Conservation (phyloP, 2,888 invertebrate species). For the Furcula furcula region DNA sequence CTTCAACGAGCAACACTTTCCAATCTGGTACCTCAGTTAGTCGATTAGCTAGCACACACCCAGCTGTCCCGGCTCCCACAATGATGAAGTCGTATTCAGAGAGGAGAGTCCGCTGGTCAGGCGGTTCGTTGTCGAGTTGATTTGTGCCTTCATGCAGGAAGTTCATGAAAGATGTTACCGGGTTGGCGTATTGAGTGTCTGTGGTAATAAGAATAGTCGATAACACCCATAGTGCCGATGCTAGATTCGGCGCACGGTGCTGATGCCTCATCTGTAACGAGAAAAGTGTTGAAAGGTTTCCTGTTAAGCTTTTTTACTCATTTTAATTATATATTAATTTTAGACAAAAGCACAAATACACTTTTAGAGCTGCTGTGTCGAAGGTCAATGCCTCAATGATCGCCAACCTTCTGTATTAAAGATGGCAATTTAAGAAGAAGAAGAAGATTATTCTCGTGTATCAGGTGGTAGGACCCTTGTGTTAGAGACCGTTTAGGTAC, state of each 20-base stretch:
- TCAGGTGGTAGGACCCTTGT: too few species aligned
- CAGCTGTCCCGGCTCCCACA: slow-evolving; percentile 91
- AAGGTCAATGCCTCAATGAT: too few species aligned
- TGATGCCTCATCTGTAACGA: slow-evolving; percentile 64
- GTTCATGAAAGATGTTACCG: slow-evolving; percentile 74
- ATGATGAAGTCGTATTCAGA: slow-evolving; percentile 88
- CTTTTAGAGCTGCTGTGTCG: too few species aligned
- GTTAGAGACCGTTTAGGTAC: too few species aligned
- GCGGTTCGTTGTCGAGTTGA: slow-evolving; percentile 77
- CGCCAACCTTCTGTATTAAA: too few species aligned
- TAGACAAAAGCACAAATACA: too few species aligned
- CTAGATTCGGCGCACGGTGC: slow-evolving; percentile 38
- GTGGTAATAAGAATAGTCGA: slow-evolving; percentile 42
- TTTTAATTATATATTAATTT: too few species aligned
- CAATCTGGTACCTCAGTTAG: slow-evolving; percentile 86
- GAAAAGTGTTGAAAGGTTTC: too few species aligned
- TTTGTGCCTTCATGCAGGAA: slow-evolving; percentile 78
- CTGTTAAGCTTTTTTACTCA: too few species aligned
- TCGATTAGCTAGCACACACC: slow-evolving; percentile 88
- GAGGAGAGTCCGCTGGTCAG: slow-evolving; percentile 69
- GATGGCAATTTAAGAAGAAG: too few species aligned
- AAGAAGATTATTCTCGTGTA: too few species aligned
- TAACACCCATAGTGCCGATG: slow-evolving; percentile 48
- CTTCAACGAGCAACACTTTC: slow-evolving; percentile 87
- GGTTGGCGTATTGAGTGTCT: slow-evolving; percentile 51